Percentiles rank a stretch among this genome's conserved stretches.
phyloP scores from a whole-genome alignment of 2,797 vertebrate genomes.

The Peromyscus nudipes region DNA sequence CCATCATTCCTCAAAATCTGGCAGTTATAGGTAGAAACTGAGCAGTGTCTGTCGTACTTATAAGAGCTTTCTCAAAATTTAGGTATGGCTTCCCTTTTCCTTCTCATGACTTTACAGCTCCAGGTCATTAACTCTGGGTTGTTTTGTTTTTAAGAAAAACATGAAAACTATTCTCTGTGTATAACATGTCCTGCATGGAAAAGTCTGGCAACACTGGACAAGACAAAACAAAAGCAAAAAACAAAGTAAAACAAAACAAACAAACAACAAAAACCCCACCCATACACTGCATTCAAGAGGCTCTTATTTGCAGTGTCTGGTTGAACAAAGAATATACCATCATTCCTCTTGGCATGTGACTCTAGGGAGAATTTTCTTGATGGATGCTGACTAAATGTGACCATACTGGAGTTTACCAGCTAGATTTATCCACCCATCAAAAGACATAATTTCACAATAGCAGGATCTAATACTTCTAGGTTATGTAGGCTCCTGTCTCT shows the following conservation, averaged over 20 bases:
- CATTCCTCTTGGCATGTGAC: background rate
- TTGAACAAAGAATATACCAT: background rate
- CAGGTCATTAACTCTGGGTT: background rate
- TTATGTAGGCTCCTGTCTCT: too few species aligned
- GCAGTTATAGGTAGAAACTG: background rate
- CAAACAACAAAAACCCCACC: background rate
- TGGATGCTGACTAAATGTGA: background rate
- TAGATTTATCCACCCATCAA: background rate
- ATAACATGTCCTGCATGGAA: background rate
- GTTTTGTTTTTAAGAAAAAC: background rate
- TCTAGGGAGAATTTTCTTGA: background rate
- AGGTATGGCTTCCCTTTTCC: background rate
- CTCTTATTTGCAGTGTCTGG: background rate
- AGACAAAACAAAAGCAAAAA: background rate
- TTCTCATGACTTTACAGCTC: background rate
- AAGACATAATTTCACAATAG: background rate
- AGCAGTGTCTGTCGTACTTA: background rate
- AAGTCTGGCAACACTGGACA: background rate
- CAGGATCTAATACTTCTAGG: background rate
- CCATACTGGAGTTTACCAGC: background rate
- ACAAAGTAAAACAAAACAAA: background rate
- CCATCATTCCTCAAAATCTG: background rate
- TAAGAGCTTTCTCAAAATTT: background rate
- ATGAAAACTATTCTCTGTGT: background rate
- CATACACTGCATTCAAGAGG: background rate